Evolutionary conservation across 2,888 invertebrate genomes (phyloP).

Genomic region (Apodemia arnacis): DNA sequence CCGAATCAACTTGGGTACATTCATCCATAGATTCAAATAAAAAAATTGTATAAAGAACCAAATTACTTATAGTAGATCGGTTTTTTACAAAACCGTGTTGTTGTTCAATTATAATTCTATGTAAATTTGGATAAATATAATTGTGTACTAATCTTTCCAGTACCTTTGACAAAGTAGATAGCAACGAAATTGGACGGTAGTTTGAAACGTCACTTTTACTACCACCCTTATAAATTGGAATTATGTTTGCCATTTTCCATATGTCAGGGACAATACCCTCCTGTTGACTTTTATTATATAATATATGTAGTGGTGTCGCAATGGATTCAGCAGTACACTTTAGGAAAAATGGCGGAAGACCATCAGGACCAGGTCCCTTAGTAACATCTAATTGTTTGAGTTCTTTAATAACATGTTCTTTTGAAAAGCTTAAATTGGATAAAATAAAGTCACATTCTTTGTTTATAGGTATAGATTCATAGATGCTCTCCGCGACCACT

Average conservation of each 20-base stretch:
- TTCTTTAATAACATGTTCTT: background rate
- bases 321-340: background rate
- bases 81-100: slow-evolving; percentile 24
- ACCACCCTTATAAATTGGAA: background rate
- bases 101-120: slow-evolving; percentile 10
- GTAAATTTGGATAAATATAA: background rate
- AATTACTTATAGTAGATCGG: slow-evolving; percentile 7
- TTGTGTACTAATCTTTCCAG: background rate
- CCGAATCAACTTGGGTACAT: background rate
- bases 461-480: too few relatives aligned
- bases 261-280: background rate
- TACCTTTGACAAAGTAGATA: slow-evolving; percentile 20
- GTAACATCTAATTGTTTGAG: slow-evolving; percentile 1
- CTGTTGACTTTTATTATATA: background rate
- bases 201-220: background rate
- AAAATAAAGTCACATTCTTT: background rate
- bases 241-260: background rate
- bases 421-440: background rate
- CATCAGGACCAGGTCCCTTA: slow-evolving; percentile 8
- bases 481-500: background rate
- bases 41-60: slow-evolving; percentile 16
- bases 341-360: background rate
- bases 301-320: background rate
- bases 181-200: background rate
- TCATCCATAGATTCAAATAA: background rate